A percentile compares a stretch with the other conserved stretches of the same genome.
phyloP scores from a whole-genome alignment of 2,888 invertebrate genomes.

The Scaeva pyrastri region DNA sequence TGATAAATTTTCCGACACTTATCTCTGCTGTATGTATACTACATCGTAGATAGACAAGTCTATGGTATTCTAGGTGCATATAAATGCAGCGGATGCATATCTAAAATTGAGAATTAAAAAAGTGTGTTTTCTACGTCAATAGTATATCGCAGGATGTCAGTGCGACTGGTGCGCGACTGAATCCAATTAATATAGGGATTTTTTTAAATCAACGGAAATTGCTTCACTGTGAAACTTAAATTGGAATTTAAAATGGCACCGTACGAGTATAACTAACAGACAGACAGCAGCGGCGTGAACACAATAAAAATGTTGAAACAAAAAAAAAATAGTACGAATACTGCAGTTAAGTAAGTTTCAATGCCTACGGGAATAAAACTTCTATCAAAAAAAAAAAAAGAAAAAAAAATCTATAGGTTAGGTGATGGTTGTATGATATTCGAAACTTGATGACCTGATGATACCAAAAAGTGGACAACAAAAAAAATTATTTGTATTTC shows the following conservation, averaged over 20 bases:
- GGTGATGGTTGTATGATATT: no score
- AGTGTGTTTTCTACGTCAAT: conserved; percentile 23
- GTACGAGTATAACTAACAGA: not conserved
- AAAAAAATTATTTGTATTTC: not conserved
- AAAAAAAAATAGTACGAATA: not conserved
- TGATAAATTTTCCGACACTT: conserved; percentile 21
- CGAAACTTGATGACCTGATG: conserved; percentile 1
- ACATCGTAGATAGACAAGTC: no score
- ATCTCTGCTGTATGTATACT: not conserved
- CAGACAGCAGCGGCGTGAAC: not conserved
- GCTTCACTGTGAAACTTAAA: conserved; percentile 9
- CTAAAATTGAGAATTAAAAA: conserved; percentile 22
- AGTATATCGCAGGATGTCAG: conserved; percentile 22
- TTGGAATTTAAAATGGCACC: conserved; percentile 12
- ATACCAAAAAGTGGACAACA: not conserved
- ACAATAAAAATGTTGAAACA: not conserved
- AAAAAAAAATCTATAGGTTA: not conserved
- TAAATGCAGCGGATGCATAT: conserved; percentile 4
- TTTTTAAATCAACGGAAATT: conserved; percentile 15
- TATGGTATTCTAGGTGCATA: no score
- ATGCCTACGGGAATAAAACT: not conserved
- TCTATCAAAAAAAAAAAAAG: not conserved
- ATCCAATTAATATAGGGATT: conserved; percentile 26
- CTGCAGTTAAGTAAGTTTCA: not conserved
- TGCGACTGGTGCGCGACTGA: conserved; percentile 22